Conservation (phyloP, 2,888 invertebrate genomes). For the Drosophila macrospina region DNA sequence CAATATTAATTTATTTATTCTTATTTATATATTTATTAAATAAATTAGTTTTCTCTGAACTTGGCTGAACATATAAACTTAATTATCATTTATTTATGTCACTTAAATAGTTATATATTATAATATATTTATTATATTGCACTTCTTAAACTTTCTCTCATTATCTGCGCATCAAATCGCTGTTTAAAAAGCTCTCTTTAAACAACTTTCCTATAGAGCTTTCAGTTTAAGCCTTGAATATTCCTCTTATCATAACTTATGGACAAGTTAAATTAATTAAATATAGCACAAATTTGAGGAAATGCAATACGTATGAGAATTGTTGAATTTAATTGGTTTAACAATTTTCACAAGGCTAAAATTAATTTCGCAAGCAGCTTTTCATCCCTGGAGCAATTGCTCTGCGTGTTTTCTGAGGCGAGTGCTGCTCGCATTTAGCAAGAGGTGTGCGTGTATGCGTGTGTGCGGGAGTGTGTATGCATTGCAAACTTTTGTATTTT, state of each 20-base stretch:
- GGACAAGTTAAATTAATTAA: neutral
- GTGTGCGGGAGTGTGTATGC: slow-evolving; percentile 5
- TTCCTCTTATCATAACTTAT: neutral
- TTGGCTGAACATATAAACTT: too few relatives aligned
- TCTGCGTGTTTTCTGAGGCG: neutral
- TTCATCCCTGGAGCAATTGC: slow-evolving; percentile 32
- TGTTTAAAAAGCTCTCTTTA: too few relatives aligned
- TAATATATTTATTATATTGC: neutral
- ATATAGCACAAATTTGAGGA: neutral
- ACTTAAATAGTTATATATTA: too few relatives aligned
- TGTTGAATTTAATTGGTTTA: neutral
- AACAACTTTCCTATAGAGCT: too few relatives aligned
- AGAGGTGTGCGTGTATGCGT: slow-evolving; percentile 10
- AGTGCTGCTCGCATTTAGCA: slow-evolving; percentile 9
- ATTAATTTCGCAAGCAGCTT: neutral
- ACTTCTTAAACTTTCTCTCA: neutral
- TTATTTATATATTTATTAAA: too few relatives aligned
- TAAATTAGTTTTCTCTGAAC: too few relatives aligned
- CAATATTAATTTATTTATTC: too few relatives aligned
- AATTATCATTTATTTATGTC: too few relatives aligned
- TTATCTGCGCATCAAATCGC: too few relatives aligned
- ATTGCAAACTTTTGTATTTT: slow-evolving; percentile 54
- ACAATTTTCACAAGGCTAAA: slow-evolving; percentile 1
- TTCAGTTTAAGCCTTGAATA: too few relatives aligned
- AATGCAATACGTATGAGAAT: neutral